Evolutionary conservation across 2,797 vertebrate genomes (phyloP), one percentile per base, ranked within the genome.

Genomic region (Mus minutoides): DNA sequence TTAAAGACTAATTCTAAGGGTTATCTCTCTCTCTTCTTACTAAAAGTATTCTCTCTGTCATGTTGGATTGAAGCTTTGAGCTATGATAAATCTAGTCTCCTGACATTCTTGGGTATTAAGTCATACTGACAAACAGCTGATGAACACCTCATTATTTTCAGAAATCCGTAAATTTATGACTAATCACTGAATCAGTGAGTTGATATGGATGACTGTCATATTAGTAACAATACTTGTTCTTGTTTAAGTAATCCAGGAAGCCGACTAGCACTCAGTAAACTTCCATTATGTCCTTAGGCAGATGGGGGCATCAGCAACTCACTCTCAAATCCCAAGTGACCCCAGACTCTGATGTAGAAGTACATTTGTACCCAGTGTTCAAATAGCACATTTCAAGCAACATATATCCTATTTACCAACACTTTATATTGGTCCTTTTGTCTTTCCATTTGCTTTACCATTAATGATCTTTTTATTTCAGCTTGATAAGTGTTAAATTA

Each of bases 401-500:
- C 40, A 3, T 12, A 2, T 34, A 46, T 75, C 82, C 22, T 64
- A 6, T 14, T 64, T 52, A 49, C 5, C 85, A 82, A 16, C 10
- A 76, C 12, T 37, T 90, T 8, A 24, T 52, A 83, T 75, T 43
- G 8, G 1, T 78, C 85, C 16, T 13, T 43, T 83, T 19, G 37
- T 64, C 14, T 58, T 89, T 92, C 64, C 77, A 2, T n/a, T 54
- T 78, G 16, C 24, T 56, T 83, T 93, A 78, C 17, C 40, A 84
- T 34, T 87, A 76, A 78, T n/a, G 29, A 37, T 24, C 14, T 76
- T 92, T 94, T 92, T 19, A 67, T 49, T 92, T 88, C 56, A 83
- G 58, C 73, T 34, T 56, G 88, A 13, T 37, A 79, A 86, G 29
- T 2, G n/a, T 88, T 85, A 92, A 89, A 62, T 34, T 46, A 46